These are phyloP conservation scores for Pogonomyrmex barbatus DNA, from an alignment of 1,140 invertebrate genomes.

Conservation along the genomic window DNA sequence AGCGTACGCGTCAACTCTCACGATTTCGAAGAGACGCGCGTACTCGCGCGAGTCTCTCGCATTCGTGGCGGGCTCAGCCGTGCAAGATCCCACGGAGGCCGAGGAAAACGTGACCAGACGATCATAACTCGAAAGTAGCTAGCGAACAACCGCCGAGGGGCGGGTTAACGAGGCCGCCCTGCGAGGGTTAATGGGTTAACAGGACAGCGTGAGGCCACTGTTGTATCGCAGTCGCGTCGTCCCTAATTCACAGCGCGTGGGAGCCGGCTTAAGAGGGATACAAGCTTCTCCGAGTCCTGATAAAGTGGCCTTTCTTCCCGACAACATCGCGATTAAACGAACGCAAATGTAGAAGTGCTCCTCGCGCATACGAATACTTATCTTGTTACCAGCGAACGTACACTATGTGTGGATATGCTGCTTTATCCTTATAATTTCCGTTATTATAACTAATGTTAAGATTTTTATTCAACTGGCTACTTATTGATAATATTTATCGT, in stretches of 20 bases:
- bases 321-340: constrained; percentile 55
- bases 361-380: constrained; percentile 17
- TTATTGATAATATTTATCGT: neutral
- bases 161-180: constrained; percentile 73
- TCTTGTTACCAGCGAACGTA: neutral
- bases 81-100: constrained; percentile 67
- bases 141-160: constrained; percentile 60
- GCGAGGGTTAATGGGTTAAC: constrained; percentile 78
- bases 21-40: constrained; percentile 17
- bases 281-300: constrained; percentile 39
- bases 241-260: constrained; percentile 76
- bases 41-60: constrained; percentile 1
- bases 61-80: constrained; percentile 4
- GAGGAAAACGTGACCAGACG: constrained; percentile 71
- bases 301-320: constrained; percentile 55
- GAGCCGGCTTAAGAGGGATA: constrained; percentile 58
- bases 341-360: constrained; percentile 32
- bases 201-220: constrained; percentile 67
- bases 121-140: constrained; percentile 75
- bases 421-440: neutral
- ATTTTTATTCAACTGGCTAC: neutral
- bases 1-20: constrained; percentile 13
- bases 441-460: neutral
- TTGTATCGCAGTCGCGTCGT: constrained; percentile 70
- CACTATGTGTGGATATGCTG: neutral